Conservation (phyloP, 2,888 invertebrate species). For the Xestia xanthographa region DNA sequence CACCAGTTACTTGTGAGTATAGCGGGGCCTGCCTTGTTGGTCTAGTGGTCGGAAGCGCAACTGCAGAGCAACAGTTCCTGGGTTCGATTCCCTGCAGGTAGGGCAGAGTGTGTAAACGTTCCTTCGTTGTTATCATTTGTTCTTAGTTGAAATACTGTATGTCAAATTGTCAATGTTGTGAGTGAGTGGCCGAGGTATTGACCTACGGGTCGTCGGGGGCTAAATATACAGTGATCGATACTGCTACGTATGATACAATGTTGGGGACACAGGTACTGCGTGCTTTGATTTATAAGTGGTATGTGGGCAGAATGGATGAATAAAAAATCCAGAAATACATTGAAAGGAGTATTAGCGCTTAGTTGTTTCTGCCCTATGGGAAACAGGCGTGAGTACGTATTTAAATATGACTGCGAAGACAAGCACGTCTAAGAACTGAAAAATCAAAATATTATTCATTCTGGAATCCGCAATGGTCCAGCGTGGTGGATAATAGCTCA, state of each 20-base stretch:
- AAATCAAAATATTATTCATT: too few species aligned
- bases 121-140: too few species aligned
- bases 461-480: too few species aligned
- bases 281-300: neutral
- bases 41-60: too few species aligned
- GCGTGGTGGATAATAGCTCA: too few species aligned
- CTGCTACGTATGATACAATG: neutral
- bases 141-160: neutral
- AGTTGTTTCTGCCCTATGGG: neutral
- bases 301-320: neutral
- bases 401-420: too few species aligned
- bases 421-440: too few species aligned
- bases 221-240: slow-evolving; percentile 19
- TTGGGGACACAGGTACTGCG: neutral
- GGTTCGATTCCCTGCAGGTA: too few species aligned
- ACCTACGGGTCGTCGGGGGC: neutral
- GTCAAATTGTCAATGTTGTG: neutral
- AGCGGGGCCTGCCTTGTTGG: too few species aligned
- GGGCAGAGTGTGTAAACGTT: too few species aligned
- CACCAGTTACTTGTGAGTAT: too few species aligned
- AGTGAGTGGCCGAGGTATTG: slow-evolving; percentile 3
- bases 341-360: neutral
- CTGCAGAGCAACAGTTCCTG: too few species aligned
- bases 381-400: neutral
- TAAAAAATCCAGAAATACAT: neutral